Base-by-base conservation (phyloP, 2,113 vertebrate species). In the Dasyurus viverrinus region DNA sequence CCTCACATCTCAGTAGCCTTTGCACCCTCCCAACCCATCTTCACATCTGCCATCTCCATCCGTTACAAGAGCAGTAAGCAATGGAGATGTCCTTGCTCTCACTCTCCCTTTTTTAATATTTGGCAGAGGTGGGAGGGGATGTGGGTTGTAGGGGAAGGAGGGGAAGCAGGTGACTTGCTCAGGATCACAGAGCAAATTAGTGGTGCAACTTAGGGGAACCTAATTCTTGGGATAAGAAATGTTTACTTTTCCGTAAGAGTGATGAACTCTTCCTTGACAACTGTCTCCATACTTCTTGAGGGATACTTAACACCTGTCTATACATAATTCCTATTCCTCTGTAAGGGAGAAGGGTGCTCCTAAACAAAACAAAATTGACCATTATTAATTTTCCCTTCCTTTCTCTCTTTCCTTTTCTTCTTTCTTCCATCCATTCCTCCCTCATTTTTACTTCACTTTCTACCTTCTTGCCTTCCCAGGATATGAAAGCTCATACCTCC, bases 401-500 rank as follows among this genome's bases (percentile, higher is more conserved):
- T 60, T 57, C 27, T 26, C 55, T 60, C 57, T 54, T 68, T 68
- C 30, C 36, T 54, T 24, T 50, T 48, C 89, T 52, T 10, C 42
- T 16, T 23, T 54, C 92, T 50, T 54, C 52, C 24, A 1, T 1
- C 0, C 12, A 24, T 52, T 7, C 54, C 14, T 68, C 54, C 60
- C 8, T 0, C 19, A 52, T 89, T 52, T 48, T 36, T 2, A 8
- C 2, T 26, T 50, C 4, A 11, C 46, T 48, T 8, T 5, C 68
- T 84, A 7, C 84, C 92, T n/a, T 91, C 36, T 47, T 91, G 42
- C 22, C 8, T 47, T 92, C 60, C 36, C 92, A 99, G 99, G 99
- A 99, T 0, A 98, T 97, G 68, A 98, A 98, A 90, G 98, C 98
- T 8, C 98, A 98, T 94, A 97, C 98, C 97, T 98, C 99, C 97